Percentiles rank a stretch among this genome's conserved stretches.
Evolutionary conservation across 2,888 invertebrate genomes (phyloP).

Genomic region (Drosophila mimetica): DNA sequence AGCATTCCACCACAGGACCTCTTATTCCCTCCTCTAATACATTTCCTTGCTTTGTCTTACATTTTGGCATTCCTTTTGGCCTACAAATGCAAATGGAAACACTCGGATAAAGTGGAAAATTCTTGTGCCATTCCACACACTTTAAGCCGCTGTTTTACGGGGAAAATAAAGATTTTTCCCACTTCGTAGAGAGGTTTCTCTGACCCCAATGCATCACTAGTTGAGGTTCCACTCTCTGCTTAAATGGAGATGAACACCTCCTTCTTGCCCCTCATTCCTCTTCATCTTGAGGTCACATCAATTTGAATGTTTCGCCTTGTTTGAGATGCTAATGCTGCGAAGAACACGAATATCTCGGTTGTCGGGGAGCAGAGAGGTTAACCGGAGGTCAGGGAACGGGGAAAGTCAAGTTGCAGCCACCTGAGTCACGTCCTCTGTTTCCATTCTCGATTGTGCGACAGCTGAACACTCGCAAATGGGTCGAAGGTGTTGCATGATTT

Average conservation of each 20-base stretch:
- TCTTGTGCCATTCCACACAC: not conserved
- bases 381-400: not conserved
- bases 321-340: slow-evolving; percentile 58
- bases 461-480: slow-evolving; percentile 37
- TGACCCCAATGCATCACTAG: slow-evolving; percentile 57
- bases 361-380: slow-evolving; percentile 23
- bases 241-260: slow-evolving; percentile 27
- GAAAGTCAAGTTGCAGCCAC: slow-evolving; percentile 39
- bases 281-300: slow-evolving; percentile 46
- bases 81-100: slow-evolving; percentile 36
- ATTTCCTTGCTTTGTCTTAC: slow-evolving; percentile 13
- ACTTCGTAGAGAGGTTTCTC: slow-evolving; percentile 3
- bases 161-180: slow-evolving; percentile 7
- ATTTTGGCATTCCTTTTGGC: slow-evolving; percentile 10
- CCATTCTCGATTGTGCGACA: slow-evolving; percentile 33
- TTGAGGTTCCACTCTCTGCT: slow-evolving; percentile 24
- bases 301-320: slow-evolving; percentile 56
- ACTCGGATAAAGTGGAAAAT: slow-evolving; percentile 22
- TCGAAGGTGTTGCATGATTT: slow-evolving; percentile 53
- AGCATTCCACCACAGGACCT: not conserved
- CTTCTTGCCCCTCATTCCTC: not conserved
- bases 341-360: slow-evolving; percentile 40
- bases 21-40: slow-evolving; percentile 2
- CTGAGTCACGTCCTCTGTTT: slow-evolving; percentile 42
- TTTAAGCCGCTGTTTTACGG: slow-evolving; percentile 20